These are phyloP conservation scores for Meloidogyne exigua DNA, from an alignment of 1,140 invertebrate species.

Conservation along the genomic window DNA sequence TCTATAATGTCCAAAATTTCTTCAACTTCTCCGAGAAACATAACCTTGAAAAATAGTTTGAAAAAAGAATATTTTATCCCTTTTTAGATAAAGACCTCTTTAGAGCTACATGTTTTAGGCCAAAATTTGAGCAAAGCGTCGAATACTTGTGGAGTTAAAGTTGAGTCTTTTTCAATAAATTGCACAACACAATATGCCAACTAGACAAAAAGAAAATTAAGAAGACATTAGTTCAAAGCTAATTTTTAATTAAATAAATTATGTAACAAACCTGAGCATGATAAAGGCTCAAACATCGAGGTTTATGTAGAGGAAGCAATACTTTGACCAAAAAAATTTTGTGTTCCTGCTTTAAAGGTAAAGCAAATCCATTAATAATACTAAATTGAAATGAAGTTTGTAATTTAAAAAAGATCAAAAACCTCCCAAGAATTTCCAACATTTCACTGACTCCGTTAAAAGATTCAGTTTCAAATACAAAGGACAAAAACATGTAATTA, in stretches of 20 bases:
- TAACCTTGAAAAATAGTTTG: conserved; percentile 48
- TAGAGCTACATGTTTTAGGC: conserved; percentile 69
- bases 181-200: conserved; percentile 69
- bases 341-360: conserved; percentile 82
- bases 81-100: conserved; percentile 64
- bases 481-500: conserved; percentile 68
- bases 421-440: conserved; percentile 86
- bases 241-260: neutral
- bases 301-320: conserved; percentile 75
- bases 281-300: conserved; percentile 59
- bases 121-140: conserved; percentile 68
- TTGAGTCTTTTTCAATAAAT: conserved; percentile 68
- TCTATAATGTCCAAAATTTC: conserved; percentile 70
- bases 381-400: conserved; percentile 42
- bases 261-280: conserved; percentile 57
- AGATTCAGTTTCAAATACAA: conserved; percentile 98
- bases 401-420: neutral
- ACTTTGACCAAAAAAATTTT: conserved; percentile 91
- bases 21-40: conserved; percentile 69
- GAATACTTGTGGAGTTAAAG: conserved; percentile 64
- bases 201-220: conserved; percentile 29
- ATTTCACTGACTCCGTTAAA: conserved; percentile 97
- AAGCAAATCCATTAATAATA: conserved; percentile 64
- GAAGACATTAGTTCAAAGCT: too few species aligned
- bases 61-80: too few species aligned